Conservation (phyloP, 2,113 vertebrate species). For the Scomber scombrus region DNA sequence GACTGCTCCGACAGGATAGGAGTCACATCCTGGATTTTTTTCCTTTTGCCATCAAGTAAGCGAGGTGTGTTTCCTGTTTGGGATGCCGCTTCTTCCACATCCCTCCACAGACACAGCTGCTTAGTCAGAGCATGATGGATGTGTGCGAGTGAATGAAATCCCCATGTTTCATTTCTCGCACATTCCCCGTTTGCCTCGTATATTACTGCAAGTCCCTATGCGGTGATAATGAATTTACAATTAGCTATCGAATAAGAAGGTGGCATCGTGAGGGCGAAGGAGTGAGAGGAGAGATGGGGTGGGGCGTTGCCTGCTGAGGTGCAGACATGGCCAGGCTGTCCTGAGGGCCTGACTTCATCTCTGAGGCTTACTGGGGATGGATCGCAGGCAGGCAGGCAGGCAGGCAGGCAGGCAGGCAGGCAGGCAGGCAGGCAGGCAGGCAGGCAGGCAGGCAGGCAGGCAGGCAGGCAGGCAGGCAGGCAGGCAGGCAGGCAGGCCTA, state of each 20-base stretch:
- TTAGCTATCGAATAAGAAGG: conserved; percentile 30
- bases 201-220: conserved; percentile 26
- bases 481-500: conserved; percentile 53
- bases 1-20: conserved; percentile 58
- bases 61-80: conserved; percentile 57
- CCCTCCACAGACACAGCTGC: conserved; percentile 31
- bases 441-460: no score
- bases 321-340: conserved; percentile 50
- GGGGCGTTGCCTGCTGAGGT: conserved; percentile 35
- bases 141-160: conserved; percentile 29
- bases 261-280: background rate
- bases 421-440: no score
- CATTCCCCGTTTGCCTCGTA: conserved; percentile 18
- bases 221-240: conserved; percentile 33
- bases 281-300: conserved; percentile 13
- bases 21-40: conserved; percentile 67
- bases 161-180: conserved; percentile 57
- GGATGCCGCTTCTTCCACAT: conserved; percentile 44
- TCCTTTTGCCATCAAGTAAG: conserved; percentile 25
- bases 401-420: no score
- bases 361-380: conserved; percentile 40
- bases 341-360: conserved; percentile 52
- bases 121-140: conserved; percentile 37
- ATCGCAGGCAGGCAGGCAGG: conserved; percentile 56
- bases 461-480: no score